These are phyloP conservation scores for Raja brachyura DNA, from an alignment of 2,113 vertebrate species.

Conservation along the genomic window DNA sequence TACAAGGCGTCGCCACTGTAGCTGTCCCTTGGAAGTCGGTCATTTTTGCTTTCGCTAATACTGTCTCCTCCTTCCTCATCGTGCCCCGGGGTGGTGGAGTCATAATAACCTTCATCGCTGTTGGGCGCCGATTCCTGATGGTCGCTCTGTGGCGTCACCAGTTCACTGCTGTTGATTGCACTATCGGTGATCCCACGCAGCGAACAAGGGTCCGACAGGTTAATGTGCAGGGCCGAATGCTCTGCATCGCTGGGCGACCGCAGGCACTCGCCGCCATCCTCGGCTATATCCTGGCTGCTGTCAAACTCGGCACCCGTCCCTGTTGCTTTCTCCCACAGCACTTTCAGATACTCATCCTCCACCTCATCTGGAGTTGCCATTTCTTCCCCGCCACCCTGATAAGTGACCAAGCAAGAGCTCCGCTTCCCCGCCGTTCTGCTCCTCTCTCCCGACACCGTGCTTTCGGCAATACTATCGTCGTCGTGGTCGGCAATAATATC, in stretches of 20 bases:
- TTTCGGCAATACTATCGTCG: slow-evolving; percentile 79
- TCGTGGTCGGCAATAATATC: slow-evolving; percentile 96
- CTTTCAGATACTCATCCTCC: slow-evolving; percentile 68
- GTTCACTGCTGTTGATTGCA: slow-evolving; percentile 48
- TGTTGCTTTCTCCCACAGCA: slow-evolving; percentile 58
- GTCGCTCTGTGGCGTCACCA: slow-evolving; percentile 85
- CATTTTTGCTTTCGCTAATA: slow-evolving; percentile 57
- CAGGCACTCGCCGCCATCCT: slow-evolving; percentile 42
- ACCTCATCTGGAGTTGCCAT: slow-evolving; percentile 87
- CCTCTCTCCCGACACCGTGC: slow-evolving; percentile 74
- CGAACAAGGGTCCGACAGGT: not conserved
- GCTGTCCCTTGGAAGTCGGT: slow-evolving; percentile 83
- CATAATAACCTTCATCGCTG: slow-evolving; percentile 94
- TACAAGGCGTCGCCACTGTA: slow-evolving; percentile 95
- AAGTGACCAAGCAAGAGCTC: slow-evolving; percentile 86
- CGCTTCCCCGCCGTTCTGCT: slow-evolving; percentile 74
- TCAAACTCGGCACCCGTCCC: slow-evolving; percentile 58
- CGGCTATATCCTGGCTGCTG: slow-evolving; percentile 42
- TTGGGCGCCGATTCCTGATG: slow-evolving; percentile 89
- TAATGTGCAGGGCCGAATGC: not conserved
- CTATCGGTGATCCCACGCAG: not conserved
- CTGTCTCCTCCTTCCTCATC: slow-evolving; percentile 77
- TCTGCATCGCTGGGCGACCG: not conserved
- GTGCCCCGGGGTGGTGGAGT: slow-evolving; percentile 83
- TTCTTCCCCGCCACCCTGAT: slow-evolving; percentile 92